These are phyloP conservation scores for Poeciliopsis infans DNA, from an alignment of 2,797 vertebrate genomes.

Conservation along the genomic window DNA sequence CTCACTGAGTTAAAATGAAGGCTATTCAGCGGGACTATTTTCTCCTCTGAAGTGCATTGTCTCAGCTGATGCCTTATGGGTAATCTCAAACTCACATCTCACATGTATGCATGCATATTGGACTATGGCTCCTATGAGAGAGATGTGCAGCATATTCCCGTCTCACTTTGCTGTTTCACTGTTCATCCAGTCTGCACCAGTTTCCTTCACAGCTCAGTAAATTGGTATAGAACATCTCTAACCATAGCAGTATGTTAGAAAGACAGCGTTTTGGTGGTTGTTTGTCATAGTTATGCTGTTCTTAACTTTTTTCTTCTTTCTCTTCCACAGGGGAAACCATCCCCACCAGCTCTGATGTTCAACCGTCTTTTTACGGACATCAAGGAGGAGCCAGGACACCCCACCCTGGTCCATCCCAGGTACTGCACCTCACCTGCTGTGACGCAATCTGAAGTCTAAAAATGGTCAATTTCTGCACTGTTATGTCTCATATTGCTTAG, in stretches of 20 bases:
- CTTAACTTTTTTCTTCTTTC: conserved; percentile 10
- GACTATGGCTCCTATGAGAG: conserved; percentile 52
- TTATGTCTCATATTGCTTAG: background rate
- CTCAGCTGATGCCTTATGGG: conserved; percentile 60
- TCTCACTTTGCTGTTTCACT: conserved; percentile 38
- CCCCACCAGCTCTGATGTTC: conserved; percentile 83
- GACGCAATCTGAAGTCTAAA: background rate
- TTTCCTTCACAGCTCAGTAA: conserved; percentile 38
- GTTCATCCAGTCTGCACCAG: conserved; percentile 40
- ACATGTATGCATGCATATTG: conserved; percentile 67
- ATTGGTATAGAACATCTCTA: conserved; percentile 21
- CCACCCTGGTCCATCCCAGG: conserved; percentile 93
- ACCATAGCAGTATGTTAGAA: background rate
- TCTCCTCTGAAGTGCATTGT: conserved; percentile 19
- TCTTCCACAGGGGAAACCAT: conserved; percentile 68
- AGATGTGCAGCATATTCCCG: conserved; percentile 45
- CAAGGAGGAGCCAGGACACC: conserved; percentile 93
- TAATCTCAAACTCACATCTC: conserved; percentile 59
- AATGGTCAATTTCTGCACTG: background rate
- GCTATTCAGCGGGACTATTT: conserved; percentile 59
- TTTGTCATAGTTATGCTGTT: conserved; percentile 12
- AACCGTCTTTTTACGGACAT: conserved; percentile 90
- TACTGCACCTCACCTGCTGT: conserved; percentile 68
- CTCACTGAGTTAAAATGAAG: conserved; percentile 14
- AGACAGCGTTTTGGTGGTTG: conserved; percentile 1